These are phyloP conservation scores for Chrysotoxum bicinctum DNA, from an alignment of 2,888 invertebrate species.

Conservation along the genomic window DNA sequence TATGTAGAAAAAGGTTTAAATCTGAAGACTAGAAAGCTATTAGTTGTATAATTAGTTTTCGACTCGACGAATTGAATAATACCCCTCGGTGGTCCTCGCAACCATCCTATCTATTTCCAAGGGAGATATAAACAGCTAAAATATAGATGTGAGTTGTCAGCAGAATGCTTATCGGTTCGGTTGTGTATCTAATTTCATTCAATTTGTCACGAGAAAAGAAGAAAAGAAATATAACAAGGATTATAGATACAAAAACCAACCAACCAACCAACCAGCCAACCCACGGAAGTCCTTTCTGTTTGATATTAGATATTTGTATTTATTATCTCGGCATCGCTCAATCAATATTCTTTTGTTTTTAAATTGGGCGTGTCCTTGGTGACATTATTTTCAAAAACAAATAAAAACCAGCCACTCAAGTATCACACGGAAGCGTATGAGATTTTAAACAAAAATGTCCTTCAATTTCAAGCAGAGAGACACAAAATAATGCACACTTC, in stretches of 20 bases:
- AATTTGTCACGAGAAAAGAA: constrained; percentile 15
- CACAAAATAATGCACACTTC: constrained; percentile 11
- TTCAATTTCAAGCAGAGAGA: constrained; percentile 11
- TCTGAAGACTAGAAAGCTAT: neutral
- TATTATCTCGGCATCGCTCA: constrained; percentile 34
- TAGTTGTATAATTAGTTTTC: constrained; percentile 28
- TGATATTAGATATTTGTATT: constrained; percentile 31
- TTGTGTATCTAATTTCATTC: constrained; percentile 32
- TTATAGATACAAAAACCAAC: constrained; percentile 16
- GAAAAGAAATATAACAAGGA: neutral
- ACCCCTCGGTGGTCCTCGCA: neutral
- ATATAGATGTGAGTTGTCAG: constrained; percentile 20
- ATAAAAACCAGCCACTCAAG: constrained; percentile 4
- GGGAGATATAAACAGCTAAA: constrained; percentile 13
- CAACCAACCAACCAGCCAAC: neutral
- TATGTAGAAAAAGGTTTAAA: constrained; percentile 1
- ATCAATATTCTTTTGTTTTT: constrained; percentile 59
- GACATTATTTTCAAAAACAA: constrained; percentile 13
- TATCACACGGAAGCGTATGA: constrained; percentile 6
- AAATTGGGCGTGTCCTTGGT: constrained; percentile 59
- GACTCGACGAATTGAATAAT: constrained; percentile 22
- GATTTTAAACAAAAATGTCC: constrained; percentile 4
- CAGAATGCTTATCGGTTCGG: constrained; percentile 37
- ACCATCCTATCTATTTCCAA: neutral
- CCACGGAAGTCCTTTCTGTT: constrained; percentile 12